Percentiles rank a stretch among this genome's conserved stretches.
Conservation (phyloP, 2,888 invertebrate genomes). For the Calameuta pallipes region DNA sequence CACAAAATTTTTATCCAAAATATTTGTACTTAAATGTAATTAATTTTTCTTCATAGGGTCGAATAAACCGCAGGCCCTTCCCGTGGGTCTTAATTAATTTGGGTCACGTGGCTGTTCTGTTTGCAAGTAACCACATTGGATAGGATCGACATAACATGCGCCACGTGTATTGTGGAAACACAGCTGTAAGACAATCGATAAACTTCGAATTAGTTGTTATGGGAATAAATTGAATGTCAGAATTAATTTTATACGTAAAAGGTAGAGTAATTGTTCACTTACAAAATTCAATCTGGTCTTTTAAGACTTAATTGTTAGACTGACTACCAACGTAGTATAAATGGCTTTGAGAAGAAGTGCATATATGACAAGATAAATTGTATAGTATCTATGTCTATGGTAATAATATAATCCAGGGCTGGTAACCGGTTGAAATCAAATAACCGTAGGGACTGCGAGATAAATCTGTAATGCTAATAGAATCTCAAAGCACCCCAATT, state of each 20-base stretch:
- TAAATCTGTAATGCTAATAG: conserved; percentile 25
- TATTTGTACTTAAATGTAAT: neutral
- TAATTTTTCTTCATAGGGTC: neutral
- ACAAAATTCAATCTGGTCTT: neutral
- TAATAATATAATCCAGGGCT: conserved; percentile 10
- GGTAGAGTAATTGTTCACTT: neutral
- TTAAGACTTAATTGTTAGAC: neutral
- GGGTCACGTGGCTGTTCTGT: conserved; percentile 34
- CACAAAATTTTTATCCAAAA: neutral
- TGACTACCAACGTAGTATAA: neutral
- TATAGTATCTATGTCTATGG: neutral
- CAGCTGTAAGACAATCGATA: conserved; percentile 22
- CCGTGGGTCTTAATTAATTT: conserved; percentile 29
- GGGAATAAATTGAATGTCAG: neutral
- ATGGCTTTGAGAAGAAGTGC: neutral
- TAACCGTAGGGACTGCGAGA: conserved; percentile 20
- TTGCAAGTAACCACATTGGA: conserved; percentile 5
- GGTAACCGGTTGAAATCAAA: conserved; percentile 19
- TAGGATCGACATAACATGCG: conserved; percentile 14
- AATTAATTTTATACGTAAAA: neutral
- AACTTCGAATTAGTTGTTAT: neutral
- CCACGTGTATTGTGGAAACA: conserved; percentile 34
- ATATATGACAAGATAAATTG: neutral
- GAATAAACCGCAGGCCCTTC: neutral
- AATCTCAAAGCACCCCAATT: conserved; percentile 22